Conservation (phyloP, 1,140 invertebrate species). For the Conopomorpha cramerella region DNA sequence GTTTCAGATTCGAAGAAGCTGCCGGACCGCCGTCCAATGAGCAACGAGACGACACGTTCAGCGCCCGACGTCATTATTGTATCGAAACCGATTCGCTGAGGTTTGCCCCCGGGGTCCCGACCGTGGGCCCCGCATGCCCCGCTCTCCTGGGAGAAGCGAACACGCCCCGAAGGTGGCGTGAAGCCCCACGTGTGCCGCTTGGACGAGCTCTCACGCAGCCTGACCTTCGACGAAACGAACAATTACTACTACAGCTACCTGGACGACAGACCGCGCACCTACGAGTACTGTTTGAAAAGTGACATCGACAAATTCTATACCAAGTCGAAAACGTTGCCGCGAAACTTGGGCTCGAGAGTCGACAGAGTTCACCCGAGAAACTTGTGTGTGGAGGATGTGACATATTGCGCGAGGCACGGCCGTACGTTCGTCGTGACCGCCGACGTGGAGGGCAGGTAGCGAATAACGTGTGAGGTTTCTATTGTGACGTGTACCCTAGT, state of each 20-base stretch:
- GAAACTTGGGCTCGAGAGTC: constrained; percentile 33
- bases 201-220: constrained; percentile 21
- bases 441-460: constrained; percentile 36
- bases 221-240: constrained; percentile 27
- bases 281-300: constrained; percentile 47
- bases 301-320: constrained; percentile 18
- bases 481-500: too few relatives aligned
- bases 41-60: constrained; percentile 79
- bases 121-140: constrained; percentile 44
- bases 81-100: constrained; percentile 54
- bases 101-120: constrained; percentile 42
- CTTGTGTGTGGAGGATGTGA: constrained; percentile 34
- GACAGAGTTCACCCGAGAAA: constrained; percentile 26
- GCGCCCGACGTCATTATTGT: constrained; percentile 81
- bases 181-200: constrained; percentile 20
- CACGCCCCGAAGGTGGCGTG: constrained; percentile 32
- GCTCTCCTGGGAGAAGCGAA: constrained; percentile 21
- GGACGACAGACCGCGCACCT: constrained; percentile 34
- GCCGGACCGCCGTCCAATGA: constrained; percentile 64
- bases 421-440: constrained; percentile 28
- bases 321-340: constrained; percentile 36
- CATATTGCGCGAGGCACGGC: constrained; percentile 5
- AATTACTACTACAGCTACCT: constrained; percentile 47
- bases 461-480: too few relatives aligned
- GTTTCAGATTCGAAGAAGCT: constrained; percentile 36